Conservation (phyloP, 2,888 invertebrate genomes). For the Xanthia togata region DNA sequence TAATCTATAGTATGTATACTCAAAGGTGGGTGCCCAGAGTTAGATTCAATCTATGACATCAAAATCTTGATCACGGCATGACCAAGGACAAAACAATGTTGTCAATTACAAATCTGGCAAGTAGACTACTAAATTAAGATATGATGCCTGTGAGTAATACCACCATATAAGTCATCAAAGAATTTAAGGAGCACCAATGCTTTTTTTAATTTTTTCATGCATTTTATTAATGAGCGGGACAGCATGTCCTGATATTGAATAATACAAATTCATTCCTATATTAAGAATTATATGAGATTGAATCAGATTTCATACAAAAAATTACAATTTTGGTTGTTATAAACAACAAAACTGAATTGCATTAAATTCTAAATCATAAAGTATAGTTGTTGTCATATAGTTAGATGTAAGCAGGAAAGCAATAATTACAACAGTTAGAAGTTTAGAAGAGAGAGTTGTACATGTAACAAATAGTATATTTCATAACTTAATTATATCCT, state of each 20-base stretch:
- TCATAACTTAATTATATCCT: conserved; percentile 27
- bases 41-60: conserved; percentile 64
- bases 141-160: conserved; percentile 54
- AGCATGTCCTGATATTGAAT: not conserved
- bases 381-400: not conserved
- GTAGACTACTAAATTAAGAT: conserved; percentile 61
- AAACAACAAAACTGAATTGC: not conserved
- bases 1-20: not conserved
- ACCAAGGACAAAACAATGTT: conserved; percentile 79
- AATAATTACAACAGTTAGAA: conserved; percentile 3
- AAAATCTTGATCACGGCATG: conserved; percentile 68
- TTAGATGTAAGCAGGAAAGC: conserved; percentile 9
- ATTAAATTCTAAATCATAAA: not conserved
- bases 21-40: conserved; percentile 36
- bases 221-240: not conserved
- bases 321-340: not conserved
- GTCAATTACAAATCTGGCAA: conserved; percentile 71
- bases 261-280: not conserved
- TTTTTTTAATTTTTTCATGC: not conserved
- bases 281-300: not conserved
- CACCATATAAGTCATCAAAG: conserved; percentile 27
- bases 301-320: not conserved
- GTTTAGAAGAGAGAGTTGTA: conserved; percentile 37
- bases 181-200: not conserved
- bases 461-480: conserved; percentile 30